Percentiles rank a stretch among this genome's conserved stretches.
Evolutionary conservation across 2,888 invertebrate species (phyloP).

Genomic region (Herminia tarsipennalis): DNA sequence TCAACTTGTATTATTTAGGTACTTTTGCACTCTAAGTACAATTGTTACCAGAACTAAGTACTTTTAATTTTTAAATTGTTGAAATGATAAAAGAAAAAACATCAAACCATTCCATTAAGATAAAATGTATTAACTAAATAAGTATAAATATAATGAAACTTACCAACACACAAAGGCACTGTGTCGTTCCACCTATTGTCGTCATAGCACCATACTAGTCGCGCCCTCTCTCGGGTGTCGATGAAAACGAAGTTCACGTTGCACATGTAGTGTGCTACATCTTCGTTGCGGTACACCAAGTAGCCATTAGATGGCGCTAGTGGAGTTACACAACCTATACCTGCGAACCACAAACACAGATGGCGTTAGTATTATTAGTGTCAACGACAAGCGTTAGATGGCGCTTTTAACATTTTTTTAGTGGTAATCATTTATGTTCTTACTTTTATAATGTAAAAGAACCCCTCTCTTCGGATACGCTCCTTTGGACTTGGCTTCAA

Average conservation of each 20-base stretch:
- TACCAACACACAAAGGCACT: constrained; percentile 87
- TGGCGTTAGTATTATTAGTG: constrained; percentile 17
- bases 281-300: constrained; percentile 87
- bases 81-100: too few species aligned
- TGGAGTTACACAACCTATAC: constrained; percentile 88
- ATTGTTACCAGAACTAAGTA: too few species aligned
- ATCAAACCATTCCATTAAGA: too few species aligned
- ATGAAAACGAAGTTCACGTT: constrained; percentile 88
- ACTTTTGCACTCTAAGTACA: too few species aligned
- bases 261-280: constrained; percentile 89
- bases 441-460: constrained; percentile 87
- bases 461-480: constrained; percentile 88
- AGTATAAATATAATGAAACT: constrained; percentile 57
- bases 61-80: too few species aligned
- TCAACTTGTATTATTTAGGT: too few species aligned
- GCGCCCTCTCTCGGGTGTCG: constrained; percentile 87
- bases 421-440: constrained; percentile 49
- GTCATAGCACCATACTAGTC: constrained; percentile 87
- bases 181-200: constrained; percentile 88
- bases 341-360: constrained; percentile 61
- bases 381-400: constrained; percentile 27
- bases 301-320: constrained; percentile 88
- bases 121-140: too few species aligned
- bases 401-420: constrained; percentile 15
- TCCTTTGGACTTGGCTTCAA: constrained; percentile 79